Base-by-base conservation (phyloP, 2,113 vertebrate genomes). In the Siniperca knerii region DNA sequence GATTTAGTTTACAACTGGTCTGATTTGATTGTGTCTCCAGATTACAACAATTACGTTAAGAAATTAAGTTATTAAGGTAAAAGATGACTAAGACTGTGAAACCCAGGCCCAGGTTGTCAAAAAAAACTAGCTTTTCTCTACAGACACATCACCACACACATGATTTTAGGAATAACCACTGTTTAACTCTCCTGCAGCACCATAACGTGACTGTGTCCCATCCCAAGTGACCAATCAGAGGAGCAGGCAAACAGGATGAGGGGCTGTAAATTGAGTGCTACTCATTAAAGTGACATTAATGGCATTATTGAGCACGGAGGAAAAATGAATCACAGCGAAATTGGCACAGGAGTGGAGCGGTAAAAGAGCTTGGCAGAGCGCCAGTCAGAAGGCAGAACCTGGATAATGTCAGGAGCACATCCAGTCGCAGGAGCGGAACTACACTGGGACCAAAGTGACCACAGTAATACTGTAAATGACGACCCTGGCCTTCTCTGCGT, bases 211-310 rank as follows among this genome's bases (percentile, higher is more conserved):
- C 74, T 60, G 65, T 23, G 75, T 77, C 72, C 29, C 65, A 10
- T 78, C 91, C 90, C 87, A 16, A 25, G 81, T 65, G 88, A 84
- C 88, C 94, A 86, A 89, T 91, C 74, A 76, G 73, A 81, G 79
- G 55, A 73, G 79, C 76, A 20, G 75, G 78, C 82, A 84, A 79
- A 79, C 91, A 69, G 87, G 81, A 83, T 86, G 87, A 66, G 37
- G 84, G 83, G 89, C 77, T 60, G 90, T 94, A 90, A 93, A 92
- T 91, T 84, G 83, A 92, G 87, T 35, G 83, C 81, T 72, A 12
- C 90, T 93, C 90, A 90, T 94, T 93, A 94, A 93, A 90, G 83
- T 88, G 90, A 93, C 92, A 85, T 92, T 90, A 93, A 94, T 91
- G 92, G 82, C 79, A 81, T 90, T 88, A 92, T 87, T 84, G 84